Evolutionary conservation across 2,888 invertebrate species (phyloP).

Genomic region (Caenorhabditis japonica): DNA sequence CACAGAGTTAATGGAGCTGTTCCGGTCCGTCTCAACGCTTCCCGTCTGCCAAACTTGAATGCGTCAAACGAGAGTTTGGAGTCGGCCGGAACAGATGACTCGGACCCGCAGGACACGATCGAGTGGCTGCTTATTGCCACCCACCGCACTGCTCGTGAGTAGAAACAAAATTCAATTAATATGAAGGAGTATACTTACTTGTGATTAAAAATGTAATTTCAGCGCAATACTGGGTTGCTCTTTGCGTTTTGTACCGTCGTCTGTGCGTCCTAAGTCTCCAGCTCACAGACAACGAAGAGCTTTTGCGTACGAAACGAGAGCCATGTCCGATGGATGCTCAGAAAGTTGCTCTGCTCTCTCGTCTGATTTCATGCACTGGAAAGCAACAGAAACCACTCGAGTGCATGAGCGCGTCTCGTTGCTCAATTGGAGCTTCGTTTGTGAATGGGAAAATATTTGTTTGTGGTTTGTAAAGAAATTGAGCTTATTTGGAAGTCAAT

Average conservation of each 20-base stretch:
- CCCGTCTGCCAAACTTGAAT: slow-evolving; percentile 62
- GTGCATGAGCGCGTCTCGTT: slow-evolving; percentile 83
- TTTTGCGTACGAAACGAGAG: slow-evolving; percentile 50
- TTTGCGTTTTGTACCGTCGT: slow-evolving; percentile 82
- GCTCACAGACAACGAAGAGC: slow-evolving; percentile 73
- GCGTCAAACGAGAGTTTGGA: slow-evolving; percentile 66
- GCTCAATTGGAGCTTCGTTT: slow-evolving; percentile 85
- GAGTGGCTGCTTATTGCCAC: slow-evolving; percentile 72
- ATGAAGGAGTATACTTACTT: background rate
- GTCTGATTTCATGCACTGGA: slow-evolving; percentile 63
- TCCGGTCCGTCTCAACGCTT: slow-evolving; percentile 68
- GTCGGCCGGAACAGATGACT: slow-evolving; percentile 62
- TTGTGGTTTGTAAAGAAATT: slow-evolving; percentile 82
- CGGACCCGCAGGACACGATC: slow-evolving; percentile 71
- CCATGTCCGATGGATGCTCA: slow-evolving; percentile 46
- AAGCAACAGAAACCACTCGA: slow-evolving; percentile 78
- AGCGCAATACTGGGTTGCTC: slow-evolving; percentile 81
- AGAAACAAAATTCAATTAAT: background rate
- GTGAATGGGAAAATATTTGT: slow-evolving; percentile 84
- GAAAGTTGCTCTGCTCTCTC: slow-evolving; percentile 58
- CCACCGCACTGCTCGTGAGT: slow-evolving; percentile 70
- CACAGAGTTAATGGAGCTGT: slow-evolving; percentile 73
- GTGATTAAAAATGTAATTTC: no score
- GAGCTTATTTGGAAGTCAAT: background rate
- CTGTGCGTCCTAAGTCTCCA: slow-evolving; percentile 81